These are phyloP conservation scores for Planiliza haematocheilus DNA, from an alignment of 2,113 vertebrate genomes.

Conservation along the genomic window DNA sequence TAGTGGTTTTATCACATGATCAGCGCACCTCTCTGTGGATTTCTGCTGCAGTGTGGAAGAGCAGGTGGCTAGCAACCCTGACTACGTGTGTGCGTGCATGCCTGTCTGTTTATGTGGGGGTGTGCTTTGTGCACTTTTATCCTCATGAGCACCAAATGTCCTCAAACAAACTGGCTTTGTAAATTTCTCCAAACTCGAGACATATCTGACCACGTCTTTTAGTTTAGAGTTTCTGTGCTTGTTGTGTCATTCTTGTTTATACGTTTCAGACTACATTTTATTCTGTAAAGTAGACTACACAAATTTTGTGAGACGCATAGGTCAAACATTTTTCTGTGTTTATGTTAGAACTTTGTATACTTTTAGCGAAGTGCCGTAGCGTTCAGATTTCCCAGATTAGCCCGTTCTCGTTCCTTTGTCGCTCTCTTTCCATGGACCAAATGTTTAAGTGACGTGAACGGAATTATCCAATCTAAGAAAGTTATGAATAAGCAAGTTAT, in stretches of 20 bases:
- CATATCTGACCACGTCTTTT: not conserved
- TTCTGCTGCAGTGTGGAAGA: conserved; percentile 54
- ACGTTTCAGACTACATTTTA: not conserved
- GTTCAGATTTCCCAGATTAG: too few species aligned
- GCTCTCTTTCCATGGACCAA: too few species aligned
- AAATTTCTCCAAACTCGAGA: conserved; percentile 17
- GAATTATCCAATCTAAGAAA: too few species aligned
- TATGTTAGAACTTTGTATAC: too few species aligned
- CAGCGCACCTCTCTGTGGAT: conserved; percentile 53
- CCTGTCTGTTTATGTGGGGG: conserved; percentile 27
- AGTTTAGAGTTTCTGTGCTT: not conserved
- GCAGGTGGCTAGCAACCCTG: conserved; percentile 66
- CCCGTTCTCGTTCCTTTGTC: too few species aligned
- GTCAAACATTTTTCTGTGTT: too few species aligned
- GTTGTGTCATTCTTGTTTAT: not conserved
- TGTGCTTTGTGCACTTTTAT: conserved; percentile 34
- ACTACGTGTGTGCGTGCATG: conserved; percentile 1
- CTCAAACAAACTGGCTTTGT: conserved; percentile 25
- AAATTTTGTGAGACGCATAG: too few species aligned
- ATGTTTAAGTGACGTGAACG: too few species aligned
- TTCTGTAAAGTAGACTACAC: too few species aligned
- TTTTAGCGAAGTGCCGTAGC: too few species aligned
- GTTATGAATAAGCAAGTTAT: too few species aligned
- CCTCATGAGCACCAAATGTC: conserved; percentile 42
- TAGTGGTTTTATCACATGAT: conserved; percentile 73